phyloP scores from a whole-genome alignment of 1,140 invertebrate species.

The Pseudomyrmex concolor region DNA sequence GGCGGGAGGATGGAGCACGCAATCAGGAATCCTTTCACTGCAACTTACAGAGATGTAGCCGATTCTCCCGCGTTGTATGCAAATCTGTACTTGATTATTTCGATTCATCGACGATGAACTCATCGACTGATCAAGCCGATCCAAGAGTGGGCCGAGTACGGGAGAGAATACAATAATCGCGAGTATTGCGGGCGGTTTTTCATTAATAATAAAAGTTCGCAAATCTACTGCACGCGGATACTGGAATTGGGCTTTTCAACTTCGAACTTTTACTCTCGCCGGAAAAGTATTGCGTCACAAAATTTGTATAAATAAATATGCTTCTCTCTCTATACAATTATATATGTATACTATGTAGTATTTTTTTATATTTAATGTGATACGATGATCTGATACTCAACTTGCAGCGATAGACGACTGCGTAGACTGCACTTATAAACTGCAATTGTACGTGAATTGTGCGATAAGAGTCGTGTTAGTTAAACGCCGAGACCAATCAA shows the following conservation, averaged over 20 bases:
- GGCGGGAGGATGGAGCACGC: constrained; percentile 61
- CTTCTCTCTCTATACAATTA: background rate
- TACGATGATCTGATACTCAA: no score
- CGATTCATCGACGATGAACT: constrained; percentile 64
- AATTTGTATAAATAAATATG: background rate
- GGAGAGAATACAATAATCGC: background rate
- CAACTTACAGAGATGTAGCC: constrained; percentile 67
- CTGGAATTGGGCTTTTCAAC: background rate
- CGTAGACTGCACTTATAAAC: constrained; percentile 14
- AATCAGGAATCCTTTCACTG: constrained; percentile 78
- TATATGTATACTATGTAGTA: background rate
- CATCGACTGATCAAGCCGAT: constrained; percentile 51
- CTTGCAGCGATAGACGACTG: background rate
- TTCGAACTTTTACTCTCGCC: background rate
- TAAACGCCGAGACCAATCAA: background rate
- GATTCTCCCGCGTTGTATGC: constrained; percentile 72
- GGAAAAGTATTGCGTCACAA: background rate
- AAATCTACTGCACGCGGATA: background rate
- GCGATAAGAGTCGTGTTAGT: background rate
- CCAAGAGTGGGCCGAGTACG: constrained; percentile 1
- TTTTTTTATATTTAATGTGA: no score
- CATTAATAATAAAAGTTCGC: constrained; percentile 39
- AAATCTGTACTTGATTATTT: constrained; percentile 76
- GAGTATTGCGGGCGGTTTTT: constrained; percentile 4
- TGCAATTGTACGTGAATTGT: constrained; percentile 20